Percentiles rank a stretch among this genome's conserved stretches.
Evolutionary conservation across 1,140 invertebrate species (phyloP).

Genomic region (Megalopta genalis): DNA sequence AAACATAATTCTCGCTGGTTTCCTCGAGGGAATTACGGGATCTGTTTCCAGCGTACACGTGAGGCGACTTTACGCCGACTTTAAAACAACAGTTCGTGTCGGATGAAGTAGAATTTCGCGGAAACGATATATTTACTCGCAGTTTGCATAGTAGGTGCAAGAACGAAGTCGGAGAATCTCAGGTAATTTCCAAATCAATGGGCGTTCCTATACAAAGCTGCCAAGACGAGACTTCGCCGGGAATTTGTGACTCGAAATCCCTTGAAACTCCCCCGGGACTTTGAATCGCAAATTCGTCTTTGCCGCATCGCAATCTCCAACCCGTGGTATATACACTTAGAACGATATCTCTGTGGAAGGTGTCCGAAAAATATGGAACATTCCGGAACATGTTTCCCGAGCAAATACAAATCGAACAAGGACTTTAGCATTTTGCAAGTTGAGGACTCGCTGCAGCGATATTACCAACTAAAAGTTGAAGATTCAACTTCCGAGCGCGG

Average conservation of each 20-base stretch:
- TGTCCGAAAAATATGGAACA: no score
- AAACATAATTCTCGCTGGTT: no score
- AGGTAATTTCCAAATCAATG: slow-evolving; percentile 61
- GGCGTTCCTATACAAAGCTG: slow-evolving; percentile 28
- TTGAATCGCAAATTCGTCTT: slow-evolving; percentile 63
- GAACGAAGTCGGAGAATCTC: not conserved
- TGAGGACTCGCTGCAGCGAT: no score
- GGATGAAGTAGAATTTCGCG: not conserved
- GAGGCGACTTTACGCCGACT: no score
- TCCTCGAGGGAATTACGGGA: no score
- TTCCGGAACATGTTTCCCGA: no score
- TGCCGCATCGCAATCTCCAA: slow-evolving; percentile 9
- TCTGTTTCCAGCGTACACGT: no score
- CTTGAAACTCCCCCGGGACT: slow-evolving; percentile 32
- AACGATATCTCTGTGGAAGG: slow-evolving; percentile 1
- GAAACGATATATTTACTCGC: not conserved
- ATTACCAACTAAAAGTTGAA: no score
- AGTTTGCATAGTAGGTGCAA: slow-evolving; percentile 1
- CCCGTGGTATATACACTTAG: slow-evolving; percentile 18
- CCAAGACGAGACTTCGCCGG: slow-evolving; percentile 37
- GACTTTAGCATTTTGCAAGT: no score
- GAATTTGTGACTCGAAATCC: slow-evolving; percentile 52
- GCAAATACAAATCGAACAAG: no score
- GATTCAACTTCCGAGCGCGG: no score
- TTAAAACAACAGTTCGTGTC: not conserved